Base-by-base conservation (phyloP, 2,797 vertebrate species). In the Ambastaia sidthimunki region DNA sequence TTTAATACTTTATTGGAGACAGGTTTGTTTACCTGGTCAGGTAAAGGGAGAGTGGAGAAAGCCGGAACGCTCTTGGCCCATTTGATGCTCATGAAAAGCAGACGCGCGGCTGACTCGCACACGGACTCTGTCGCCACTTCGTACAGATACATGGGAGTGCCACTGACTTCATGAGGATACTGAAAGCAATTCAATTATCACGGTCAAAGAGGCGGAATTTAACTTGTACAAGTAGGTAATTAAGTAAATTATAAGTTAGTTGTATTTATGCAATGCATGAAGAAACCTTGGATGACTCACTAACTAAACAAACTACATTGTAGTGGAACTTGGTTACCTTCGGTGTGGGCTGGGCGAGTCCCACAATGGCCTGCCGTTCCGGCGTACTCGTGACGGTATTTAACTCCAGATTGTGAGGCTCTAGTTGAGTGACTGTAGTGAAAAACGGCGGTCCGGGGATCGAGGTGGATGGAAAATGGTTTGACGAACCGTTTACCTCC, bases 41-140 rank as follows among this genome's bases (percentile, higher is more conserved):
- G 96, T 87, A 99, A 89, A 44, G 97, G 97, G 25, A 99, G 92
- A 15, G 98, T 99, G 85, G 98, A 98, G 90, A 99, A 99, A 11
- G 98, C 98, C 4, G 98, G 98, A 0, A 99, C 97, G 25, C 98
- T 99, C 88, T 99, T 99, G 16, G 98, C 98, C 98, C 98, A 99
- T 88, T 99, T 99, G 93, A 99, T 99, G 91, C 98, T 99, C 98
- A 99, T 99, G 88, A 99, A 99, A 7, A 99, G 95, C 81, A 99
- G 96, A 52, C 98, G 95, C 72, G 98, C 98, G 1, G 98, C 98
- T 0, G 98, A 99, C 89, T 99, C 98, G 0, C 98, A 99, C 85
- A 99, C 98, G 0, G 97, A 99, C 90, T 99, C 97, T 0, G 97
- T 98, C 63, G 97, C 97, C 83, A 99, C 97, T 91, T 99, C 98